Evolutionary conservation across 2,888 invertebrate species (phyloP), one percentile per base, ranked within the genome.

Genomic region (Pogonocherus hispidulus): DNA sequence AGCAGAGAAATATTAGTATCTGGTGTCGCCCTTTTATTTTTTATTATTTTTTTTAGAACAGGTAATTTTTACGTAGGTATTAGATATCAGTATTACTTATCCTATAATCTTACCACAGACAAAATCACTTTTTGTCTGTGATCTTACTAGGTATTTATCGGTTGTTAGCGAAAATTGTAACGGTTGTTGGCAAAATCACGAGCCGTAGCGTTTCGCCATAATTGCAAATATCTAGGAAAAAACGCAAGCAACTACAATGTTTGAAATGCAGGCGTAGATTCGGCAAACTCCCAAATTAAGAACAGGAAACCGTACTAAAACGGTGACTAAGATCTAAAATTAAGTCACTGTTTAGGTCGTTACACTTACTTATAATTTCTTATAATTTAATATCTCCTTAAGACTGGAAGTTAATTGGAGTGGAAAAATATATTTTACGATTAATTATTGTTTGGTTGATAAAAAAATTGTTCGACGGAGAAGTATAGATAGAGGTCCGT

Each of bases 371-470:
- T 41, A 41, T 41, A 41, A 41, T 41, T 14, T 41, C n/a, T 27
- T 41, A 16, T 41, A 41, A 41, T 41, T 14, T 41, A 41, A 41
- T 41, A 41, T 41, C 41, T n/a, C 2, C 41, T n/a, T 5, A 41
- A 41, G 41, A 14, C 41, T 41, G 14, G 14, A 41, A 41, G 41
- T 41, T 41, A 41, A 41, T 41, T 41, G 41, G 41, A 41, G 14
- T 41, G 41, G 41, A 41, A 41, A 41, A 41, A 41, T 41, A 16
- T 41, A 41, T 41, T 41, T 41, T 41, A 41, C 41, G 41, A 41
- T 41, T 41, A 41, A 41, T 41, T 41, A 41, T 41, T 41, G 41
- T 41, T n/a, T 11, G 11, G 11, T 41, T 41, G n/a, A n/a, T 41
- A 41, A 16, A 41, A 41, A 41, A 41, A 41, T n/a, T n/a, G 14